phyloP scores from a whole-genome alignment of 2,888 invertebrate species.

The Exephanes ischioxanthus region DNA sequence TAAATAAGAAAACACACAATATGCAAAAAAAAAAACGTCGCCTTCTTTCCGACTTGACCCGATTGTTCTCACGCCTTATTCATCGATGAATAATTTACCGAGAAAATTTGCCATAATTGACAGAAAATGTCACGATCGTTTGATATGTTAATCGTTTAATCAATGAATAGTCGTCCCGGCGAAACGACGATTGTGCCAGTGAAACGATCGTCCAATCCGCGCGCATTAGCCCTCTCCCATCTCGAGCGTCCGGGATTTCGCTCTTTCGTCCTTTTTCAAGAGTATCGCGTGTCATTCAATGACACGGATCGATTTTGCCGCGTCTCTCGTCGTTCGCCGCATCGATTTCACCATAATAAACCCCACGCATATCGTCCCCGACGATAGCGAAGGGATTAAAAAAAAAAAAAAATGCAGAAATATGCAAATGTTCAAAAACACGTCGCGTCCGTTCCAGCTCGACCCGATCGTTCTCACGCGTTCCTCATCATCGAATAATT shows the following conservation, averaged over 20 bases:
- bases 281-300: slow-evolving; percentile 1
- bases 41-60: too few species aligned
- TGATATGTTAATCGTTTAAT: background rate
- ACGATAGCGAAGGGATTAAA: too few species aligned
- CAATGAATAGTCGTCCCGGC: background rate
- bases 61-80: too few species aligned
- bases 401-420: too few species aligned
- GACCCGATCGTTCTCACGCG: too few species aligned
- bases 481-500: background rate
- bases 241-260: background rate
- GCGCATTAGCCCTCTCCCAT: background rate
- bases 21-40: too few species aligned
- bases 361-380: too few species aligned
- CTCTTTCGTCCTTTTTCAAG: background rate
- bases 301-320: slow-evolving; percentile 24
- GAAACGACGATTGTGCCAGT: background rate
- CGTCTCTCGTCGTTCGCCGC: slow-evolving; percentile 13
- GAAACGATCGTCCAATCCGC: background rate
- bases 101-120: background rate
- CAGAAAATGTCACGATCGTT: background rate
- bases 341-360: background rate
- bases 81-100: background rate
- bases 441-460: too few species aligned
- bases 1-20: too few species aligned
- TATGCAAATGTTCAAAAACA: too few species aligned